phyloP scores from a whole-genome alignment of 1,140 invertebrate species.

The Zaprionus ornatus region DNA sequence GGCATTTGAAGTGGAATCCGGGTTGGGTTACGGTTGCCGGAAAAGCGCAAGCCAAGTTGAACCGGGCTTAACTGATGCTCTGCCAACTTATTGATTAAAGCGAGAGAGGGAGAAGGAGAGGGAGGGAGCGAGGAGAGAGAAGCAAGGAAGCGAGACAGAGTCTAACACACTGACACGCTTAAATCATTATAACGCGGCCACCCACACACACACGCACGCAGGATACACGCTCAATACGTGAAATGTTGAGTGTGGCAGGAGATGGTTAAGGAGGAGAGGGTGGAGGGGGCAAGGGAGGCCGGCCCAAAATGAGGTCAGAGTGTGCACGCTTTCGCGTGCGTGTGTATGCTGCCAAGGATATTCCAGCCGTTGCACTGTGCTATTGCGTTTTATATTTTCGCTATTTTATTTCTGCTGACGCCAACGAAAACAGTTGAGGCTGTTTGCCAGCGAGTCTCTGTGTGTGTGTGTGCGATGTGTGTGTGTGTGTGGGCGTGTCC shows the following conservation, averaged over 20 bases:
- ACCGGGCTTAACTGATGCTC: constrained; percentile 59
- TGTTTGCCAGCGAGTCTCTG: constrained; percentile 4
- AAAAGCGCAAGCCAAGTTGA: constrained; percentile 20
- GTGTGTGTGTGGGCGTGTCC: constrained; percentile 53
- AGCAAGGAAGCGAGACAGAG: not conserved
- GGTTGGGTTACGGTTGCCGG: constrained; percentile 9
- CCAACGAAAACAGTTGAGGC: constrained; percentile 46
- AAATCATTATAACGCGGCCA: constrained; percentile 59
- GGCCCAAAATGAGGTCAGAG: constrained; percentile 76
- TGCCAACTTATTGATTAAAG: constrained; percentile 74
- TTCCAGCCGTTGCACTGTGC: constrained; percentile 38
- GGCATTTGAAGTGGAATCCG: constrained; percentile 9
- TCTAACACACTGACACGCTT: constrained; percentile 55
- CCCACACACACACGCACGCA: constrained; percentile 40
- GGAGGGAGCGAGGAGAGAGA: not conserved
- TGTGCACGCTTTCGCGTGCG: constrained; percentile 52
- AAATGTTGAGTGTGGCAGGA: not conserved
- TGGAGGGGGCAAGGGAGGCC: constrained; percentile 21
- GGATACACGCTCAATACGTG: constrained; percentile 22
- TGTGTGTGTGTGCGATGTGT: constrained; percentile 20
- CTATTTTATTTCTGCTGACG: constrained; percentile 79
- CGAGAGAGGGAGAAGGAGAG: not conserved
- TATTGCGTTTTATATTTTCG: constrained; percentile 76
- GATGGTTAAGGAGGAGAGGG: not conserved
- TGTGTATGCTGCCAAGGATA: constrained; percentile 57